A percentile compares a stretch with the other conserved stretches of the same genome.
Evolutionary conservation across 2,888 invertebrate species (phyloP).

Genomic region (Drosophila robusta): DNA sequence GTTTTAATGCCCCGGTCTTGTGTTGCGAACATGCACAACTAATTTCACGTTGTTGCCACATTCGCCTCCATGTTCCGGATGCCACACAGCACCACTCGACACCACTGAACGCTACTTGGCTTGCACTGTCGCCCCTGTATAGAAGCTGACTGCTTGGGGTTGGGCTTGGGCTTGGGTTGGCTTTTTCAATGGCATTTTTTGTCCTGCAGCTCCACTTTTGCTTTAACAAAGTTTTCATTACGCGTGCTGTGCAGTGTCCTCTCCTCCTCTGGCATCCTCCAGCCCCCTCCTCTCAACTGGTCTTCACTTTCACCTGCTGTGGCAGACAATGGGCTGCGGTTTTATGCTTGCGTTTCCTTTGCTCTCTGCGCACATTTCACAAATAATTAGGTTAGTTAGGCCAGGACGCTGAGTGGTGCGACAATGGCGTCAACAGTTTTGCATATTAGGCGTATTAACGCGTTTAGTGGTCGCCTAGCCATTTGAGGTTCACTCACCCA

Average conservation of each 20-base stretch:
- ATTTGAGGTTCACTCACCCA: slow-evolving; percentile 22
- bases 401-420: slow-evolving; percentile 43
- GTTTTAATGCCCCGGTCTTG: slow-evolving; percentile 53
- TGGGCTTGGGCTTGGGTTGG: slow-evolving; percentile 5
- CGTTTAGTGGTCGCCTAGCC: slow-evolving; percentile 40
- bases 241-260: slow-evolving; percentile 58
- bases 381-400: slow-evolving; percentile 79
- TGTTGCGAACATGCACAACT: slow-evolving; percentile 71
- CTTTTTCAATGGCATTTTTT: slow-evolving; percentile 9
- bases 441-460: slow-evolving; percentile 68
- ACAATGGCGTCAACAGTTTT: slow-evolving; percentile 51
- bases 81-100: slow-evolving; percentile 52
- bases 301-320: slow-evolving; percentile 60
- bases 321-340: slow-evolving; percentile 69
- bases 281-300: slow-evolving; percentile 21
- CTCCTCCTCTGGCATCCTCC: slow-evolving; percentile 15
- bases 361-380: slow-evolving; percentile 56
- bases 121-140: slow-evolving; percentile 29
- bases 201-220: slow-evolving; percentile 41
- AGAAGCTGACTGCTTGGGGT: slow-evolving; percentile 1
- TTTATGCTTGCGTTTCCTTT: slow-evolving; percentile 34
- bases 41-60: slow-evolving; percentile 63
- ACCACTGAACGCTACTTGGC: slow-evolving; percentile 52
- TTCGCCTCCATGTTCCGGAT: slow-evolving; percentile 26
- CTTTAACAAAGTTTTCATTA: slow-evolving; percentile 74